A percentile compares a stretch with the other conserved stretches of the same genome.
Conservation (phyloP, 2,888 invertebrate genomes). For the Miltochrista miniata region DNA sequence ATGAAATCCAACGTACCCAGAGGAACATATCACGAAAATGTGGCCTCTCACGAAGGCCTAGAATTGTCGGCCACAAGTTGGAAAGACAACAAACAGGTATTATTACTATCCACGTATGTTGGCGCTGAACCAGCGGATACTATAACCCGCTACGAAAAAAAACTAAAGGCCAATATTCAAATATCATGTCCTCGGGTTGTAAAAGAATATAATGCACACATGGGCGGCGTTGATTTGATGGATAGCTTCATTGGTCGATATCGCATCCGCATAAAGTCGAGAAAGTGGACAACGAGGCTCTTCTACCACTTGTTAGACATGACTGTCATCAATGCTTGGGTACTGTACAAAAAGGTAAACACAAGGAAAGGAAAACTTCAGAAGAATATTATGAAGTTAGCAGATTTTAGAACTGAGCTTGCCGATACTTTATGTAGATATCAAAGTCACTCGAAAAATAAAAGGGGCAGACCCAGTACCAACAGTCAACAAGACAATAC, state of each 20-base stretch:
- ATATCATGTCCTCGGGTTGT: slow-evolving; percentile 42
- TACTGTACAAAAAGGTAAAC: slow-evolving; percentile 16
- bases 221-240: slow-evolving; percentile 18
- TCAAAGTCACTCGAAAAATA: slow-evolving; percentile 40
- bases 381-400: slow-evolving; percentile 38
- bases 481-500: slow-evolving; percentile 18
- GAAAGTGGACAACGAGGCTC: neutral
- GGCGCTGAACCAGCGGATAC: slow-evolving; percentile 39
- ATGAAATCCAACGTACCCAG: slow-evolving; percentile 31
- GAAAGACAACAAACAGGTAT: slow-evolving; percentile 47
- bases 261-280: slow-evolving; percentile 9
- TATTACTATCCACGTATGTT: slow-evolving; percentile 47
- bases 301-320: slow-evolving; percentile 2
- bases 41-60: slow-evolving; percentile 24
- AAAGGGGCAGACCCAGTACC: slow-evolving; percentile 42
- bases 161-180: slow-evolving; percentile 30
- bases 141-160: slow-evolving; percentile 35
- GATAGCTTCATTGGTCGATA: slow-evolving; percentile 1
- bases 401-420: slow-evolving; percentile 45
- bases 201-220: slow-evolving; percentile 39
- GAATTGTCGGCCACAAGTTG: slow-evolving; percentile 20
- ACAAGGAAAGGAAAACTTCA: slow-evolving; percentile 7
- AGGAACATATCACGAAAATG: slow-evolving; percentile 39
- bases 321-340: slow-evolving; percentile 4
- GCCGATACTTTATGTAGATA: slow-evolving; percentile 42